Percentiles rank a stretch among this genome's conserved stretches.
phyloP scores from a whole-genome alignment of 2,113 vertebrate species.

The Danionella cerebrum region DNA sequence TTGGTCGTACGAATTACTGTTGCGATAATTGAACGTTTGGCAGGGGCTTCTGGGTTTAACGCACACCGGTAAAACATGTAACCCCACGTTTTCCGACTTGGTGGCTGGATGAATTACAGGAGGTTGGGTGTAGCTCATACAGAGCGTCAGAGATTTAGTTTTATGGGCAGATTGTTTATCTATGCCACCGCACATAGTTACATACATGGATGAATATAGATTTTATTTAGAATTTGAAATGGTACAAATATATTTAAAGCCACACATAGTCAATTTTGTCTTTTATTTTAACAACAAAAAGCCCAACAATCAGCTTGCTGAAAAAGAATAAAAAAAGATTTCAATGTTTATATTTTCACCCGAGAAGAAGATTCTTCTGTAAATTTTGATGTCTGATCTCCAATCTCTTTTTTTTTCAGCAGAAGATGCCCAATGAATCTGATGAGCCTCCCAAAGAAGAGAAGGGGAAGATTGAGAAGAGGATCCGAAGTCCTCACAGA shows the following conservation, averaged over 20 bases:
- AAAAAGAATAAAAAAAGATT: neutral
- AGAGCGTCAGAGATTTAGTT: neutral
- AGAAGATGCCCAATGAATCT: conserved; percentile 75
- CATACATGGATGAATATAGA: neutral
- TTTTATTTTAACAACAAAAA: neutral
- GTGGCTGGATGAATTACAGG: neutral
- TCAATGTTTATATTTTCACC: neutral
- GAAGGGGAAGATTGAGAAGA: conserved; percentile 60
- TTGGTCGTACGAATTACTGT: neutral
- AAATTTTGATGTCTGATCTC: neutral
- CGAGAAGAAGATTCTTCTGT: neutral
- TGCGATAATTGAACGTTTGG: neutral
- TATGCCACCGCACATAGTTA: neutral
- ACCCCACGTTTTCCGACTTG: too few relatives aligned
- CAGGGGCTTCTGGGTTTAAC: neutral
- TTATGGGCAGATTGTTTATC: neutral
- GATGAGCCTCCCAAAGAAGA: conserved; percentile 58
- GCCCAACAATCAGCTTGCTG: neutral
- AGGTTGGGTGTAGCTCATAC: neutral
- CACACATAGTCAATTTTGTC: neutral
- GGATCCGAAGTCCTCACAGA: conserved; percentile 58
- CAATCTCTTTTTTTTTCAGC: neutral
- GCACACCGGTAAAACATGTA: neutral
- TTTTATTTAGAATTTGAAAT: too few relatives aligned
- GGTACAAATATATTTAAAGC: neutral